Base-by-base conservation (phyloP, 2,888 invertebrate genomes). In the Dysmachus trigonus region DNA sequence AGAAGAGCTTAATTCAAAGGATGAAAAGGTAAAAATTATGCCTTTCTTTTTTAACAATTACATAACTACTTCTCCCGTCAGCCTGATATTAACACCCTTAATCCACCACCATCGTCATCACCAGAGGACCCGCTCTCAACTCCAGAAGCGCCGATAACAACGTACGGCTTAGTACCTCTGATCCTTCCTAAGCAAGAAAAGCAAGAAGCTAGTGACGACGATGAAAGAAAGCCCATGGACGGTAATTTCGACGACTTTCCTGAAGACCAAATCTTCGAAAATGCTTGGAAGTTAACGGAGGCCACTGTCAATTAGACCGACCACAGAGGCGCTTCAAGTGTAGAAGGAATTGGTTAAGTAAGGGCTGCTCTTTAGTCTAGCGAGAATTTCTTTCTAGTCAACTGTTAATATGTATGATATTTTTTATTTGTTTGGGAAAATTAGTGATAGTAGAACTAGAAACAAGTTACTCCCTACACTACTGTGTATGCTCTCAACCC, bases 131-230 rank as follows among this genome's bases (percentile, higher is more conserved):
- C 51, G 72, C 3, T 22, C 33, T 3, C 33, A 27, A 79, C 15
- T 71, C 22, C 72, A 62, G 13, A 35, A 85, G 74, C 18, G 62
- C 85, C 74, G 30, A 18, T 53, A 27, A 74, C 51, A 30, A 38
- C 71, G 51, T 62, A 62, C 41, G 77, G 47, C 41, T 86, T 62
- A 72, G 81, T 81, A 35, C 81, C 81, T 13, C n/a, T 62, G n/a
- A 35, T 81, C 6, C 7, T 81, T 5, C 81, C 81, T 3, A 81
- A 81, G 30, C 22, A 35, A 33, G 62, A 81, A 13, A 47, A 81
- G 27, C 6, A 77, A 15, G 22, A 47, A 2, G 31, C 27, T 18
- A 0, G 47, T 1, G n/a, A n/a, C n/a, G 33, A 33, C 8, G 18
- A n/a, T 1, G 73, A n/a, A 1, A n/a, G 1, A 2, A 8, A n/a